Evolutionary conservation across 2,113 vertebrate species (phyloP), one percentile per base, ranked within the genome.

Genomic region (Bambusicola thoracicus): DNA sequence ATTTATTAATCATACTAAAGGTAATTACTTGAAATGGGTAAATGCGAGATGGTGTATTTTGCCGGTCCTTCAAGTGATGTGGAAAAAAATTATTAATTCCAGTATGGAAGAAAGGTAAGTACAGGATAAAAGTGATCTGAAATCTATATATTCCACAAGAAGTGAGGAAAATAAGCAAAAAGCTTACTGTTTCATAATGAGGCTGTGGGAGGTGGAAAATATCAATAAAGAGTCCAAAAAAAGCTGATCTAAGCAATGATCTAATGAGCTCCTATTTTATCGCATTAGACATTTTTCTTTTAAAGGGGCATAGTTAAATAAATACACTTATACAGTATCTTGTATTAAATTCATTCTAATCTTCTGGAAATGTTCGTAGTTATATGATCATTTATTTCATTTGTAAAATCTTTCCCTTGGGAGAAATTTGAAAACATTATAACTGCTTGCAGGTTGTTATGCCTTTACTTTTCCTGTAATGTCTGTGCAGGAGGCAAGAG

Each of bases 181-280:
- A 84, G 16, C 22, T 81, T 94, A 48, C 76, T 51, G 55, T 88
- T 49, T 82, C 65, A 65, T 95, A 95, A 94, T 89, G 74, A 96
- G 86, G 49, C 29, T 36, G 59, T 91, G 40, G n/a, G 48, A 92
- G 66, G 51, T 58, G 55, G 87, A 92, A 96, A 90, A 91, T 85
- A 87, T 92, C 87, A 94, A 86, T 90, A 93, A 85, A 89, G n/a
- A 75, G 16, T 89, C n/a, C 5, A 69, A 89, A 96, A 96, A 85
- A 61, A 89, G 91, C 93, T 95, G 89, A 92, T 87, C 27, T 92
- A 90, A 95, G 77, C 89, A 95, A 82, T 91, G 76, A 73, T 79
- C 48, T 93, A 88, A 95, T 77, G 62, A 92, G 21, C 8, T 95
- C 7, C 66, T 87, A 25, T 87, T 93, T 92, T 87, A 80, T 5